phyloP scores from a whole-genome alignment of 2,797 vertebrate genomes.

The Enteromius paludinosus region DNA sequence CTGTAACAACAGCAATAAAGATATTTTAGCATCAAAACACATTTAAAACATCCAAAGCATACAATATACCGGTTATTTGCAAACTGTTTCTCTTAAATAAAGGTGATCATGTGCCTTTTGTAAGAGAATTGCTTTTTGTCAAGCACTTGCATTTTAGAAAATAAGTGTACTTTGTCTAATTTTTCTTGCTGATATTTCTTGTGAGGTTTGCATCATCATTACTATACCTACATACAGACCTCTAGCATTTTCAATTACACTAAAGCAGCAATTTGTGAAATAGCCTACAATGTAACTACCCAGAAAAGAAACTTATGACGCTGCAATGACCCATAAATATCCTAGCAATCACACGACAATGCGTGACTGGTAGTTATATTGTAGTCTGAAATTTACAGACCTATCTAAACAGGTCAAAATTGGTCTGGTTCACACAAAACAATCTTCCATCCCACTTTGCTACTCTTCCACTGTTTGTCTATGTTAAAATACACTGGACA shows the following conservation, averaged over 20 bases:
- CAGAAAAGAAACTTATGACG: background rate
- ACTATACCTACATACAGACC: background rate
- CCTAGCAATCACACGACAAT: too few relatives aligned
- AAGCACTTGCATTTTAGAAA: background rate
- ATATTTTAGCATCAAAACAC: background rate
- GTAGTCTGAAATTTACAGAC: too few relatives aligned
- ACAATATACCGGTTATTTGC: background rate
- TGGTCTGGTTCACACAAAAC: too few relatives aligned
- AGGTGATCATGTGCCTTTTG: background rate
- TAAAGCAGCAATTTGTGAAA: background rate
- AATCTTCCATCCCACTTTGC: too few relatives aligned
- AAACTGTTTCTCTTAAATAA: background rate
- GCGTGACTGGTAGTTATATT: too few relatives aligned
- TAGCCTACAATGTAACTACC: background rate
- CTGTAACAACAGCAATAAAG: slow-evolving; percentile 5
- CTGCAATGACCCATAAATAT: background rate
- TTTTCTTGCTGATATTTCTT: background rate
- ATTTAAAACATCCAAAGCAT: background rate
- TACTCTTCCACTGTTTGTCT: too few relatives aligned
- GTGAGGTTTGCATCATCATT: background rate
- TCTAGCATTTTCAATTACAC: background rate
- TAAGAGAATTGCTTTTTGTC: background rate
- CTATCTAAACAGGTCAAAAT: too few relatives aligned
- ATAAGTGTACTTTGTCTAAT: background rate
- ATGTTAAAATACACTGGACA: too few relatives aligned